phyloP scores from a whole-genome alignment of 2,888 invertebrate genomes.

The Calameuta idolon region DNA sequence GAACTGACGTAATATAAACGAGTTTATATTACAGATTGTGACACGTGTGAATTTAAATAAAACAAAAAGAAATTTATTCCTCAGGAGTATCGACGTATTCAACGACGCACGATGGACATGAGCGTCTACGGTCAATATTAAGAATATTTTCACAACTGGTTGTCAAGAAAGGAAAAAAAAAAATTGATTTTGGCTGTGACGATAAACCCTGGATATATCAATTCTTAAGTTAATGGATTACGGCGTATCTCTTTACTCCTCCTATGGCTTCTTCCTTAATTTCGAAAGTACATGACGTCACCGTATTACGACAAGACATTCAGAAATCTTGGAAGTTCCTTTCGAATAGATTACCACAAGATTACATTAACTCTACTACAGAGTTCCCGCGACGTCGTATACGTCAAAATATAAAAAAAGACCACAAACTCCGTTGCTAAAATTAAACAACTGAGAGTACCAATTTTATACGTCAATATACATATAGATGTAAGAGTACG shows the following conservation, averaged over 20 bases:
- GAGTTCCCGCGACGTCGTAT: neutral
- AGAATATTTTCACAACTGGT: neutral
- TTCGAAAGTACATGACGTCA: constrained; percentile 2
- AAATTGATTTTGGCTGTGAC: neutral
- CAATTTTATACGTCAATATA: neutral
- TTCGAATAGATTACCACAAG: neutral
- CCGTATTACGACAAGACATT: neutral
- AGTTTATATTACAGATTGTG: neutral
- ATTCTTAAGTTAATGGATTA: neutral
- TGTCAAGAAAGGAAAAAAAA: neutral
- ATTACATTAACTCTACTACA: neutral
- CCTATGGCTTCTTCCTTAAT: neutral
- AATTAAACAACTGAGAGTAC: neutral
- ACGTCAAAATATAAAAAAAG: neutral
- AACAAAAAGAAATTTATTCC: neutral
- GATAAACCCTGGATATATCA: neutral
- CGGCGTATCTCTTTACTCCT: neutral
- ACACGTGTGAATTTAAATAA: neutral
- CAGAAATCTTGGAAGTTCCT: constrained; percentile 3
- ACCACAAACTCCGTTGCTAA: neutral
- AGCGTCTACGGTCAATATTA: neutral
- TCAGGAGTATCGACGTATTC: neutral
- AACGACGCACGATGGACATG: neutral
- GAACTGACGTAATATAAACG: neutral
- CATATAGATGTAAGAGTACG: neutral